Evolutionary conservation across 2,888 invertebrate species (phyloP).

Genomic region (Epistrophella euchroma): DNA sequence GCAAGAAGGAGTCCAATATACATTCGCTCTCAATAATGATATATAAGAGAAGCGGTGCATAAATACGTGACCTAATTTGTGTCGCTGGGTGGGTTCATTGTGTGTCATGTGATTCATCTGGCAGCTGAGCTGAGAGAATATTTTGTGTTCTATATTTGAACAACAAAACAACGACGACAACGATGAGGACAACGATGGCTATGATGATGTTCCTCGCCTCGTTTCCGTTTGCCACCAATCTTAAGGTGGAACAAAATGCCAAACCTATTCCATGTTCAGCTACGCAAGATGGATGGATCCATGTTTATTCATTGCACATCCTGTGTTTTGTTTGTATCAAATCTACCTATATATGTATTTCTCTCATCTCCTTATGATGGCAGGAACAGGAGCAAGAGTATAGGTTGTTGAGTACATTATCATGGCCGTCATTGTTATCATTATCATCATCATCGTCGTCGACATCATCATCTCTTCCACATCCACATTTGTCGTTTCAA

Average conservation of each 20-base stretch:
- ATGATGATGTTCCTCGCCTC: slow-evolving; percentile 42
- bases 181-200: neutral
- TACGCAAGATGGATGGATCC: slow-evolving; percentile 64
- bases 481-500: slow-evolving; percentile 54
- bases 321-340: slow-evolving; percentile 61
- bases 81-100: slow-evolving; percentile 37
- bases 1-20: neutral
- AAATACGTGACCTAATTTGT: slow-evolving; percentile 74
- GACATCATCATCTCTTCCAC: slow-evolving; percentile 19
- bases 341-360: slow-evolving; percentile 59
- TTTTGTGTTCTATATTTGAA: slow-evolving; percentile 16
- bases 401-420: slow-evolving; percentile 58
- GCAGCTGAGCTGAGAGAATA: slow-evolving; percentile 24
- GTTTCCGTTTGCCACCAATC: slow-evolving; percentile 43
- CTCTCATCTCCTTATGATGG: slow-evolving; percentile 45
- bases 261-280: slow-evolving; percentile 73
- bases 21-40: slow-evolving; percentile 7
- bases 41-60: slow-evolving; percentile 60
- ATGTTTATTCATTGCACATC: slow-evolving; percentile 68
- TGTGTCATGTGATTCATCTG: slow-evolving; percentile 61
- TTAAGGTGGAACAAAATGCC: slow-evolving; percentile 66
- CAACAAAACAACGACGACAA: neutral
- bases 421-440: slow-evolving; percentile 35
- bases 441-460: slow-evolving; percentile 31
- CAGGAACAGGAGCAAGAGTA: neutral